Percentiles rank a stretch among this genome's conserved stretches.
These are phyloP conservation scores for Machimus rusticus DNA, from an alignment of 2,888 invertebrate species.

Conservation along the genomic window DNA sequence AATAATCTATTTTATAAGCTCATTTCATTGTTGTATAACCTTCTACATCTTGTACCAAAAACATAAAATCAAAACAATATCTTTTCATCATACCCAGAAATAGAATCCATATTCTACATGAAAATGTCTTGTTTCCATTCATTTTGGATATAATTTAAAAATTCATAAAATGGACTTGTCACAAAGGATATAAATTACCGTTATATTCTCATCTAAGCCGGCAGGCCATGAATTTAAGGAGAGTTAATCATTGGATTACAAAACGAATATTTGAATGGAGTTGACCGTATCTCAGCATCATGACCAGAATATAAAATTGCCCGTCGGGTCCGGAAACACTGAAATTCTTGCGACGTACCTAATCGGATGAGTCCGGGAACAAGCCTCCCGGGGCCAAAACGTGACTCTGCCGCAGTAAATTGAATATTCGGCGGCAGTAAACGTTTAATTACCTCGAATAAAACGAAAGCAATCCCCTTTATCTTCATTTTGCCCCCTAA, in stretches of 20 bases:
- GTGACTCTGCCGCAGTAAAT: background rate
- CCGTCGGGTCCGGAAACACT: background rate
- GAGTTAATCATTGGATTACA: background rate
- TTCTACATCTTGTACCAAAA: background rate
- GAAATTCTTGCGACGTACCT: background rate
- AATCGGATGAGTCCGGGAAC: background rate
- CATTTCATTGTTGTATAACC: background rate
- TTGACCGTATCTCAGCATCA: background rate
- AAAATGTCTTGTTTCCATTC: background rate
- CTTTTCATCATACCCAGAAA: background rate
- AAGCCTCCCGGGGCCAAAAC: background rate
- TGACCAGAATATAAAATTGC: background rate
- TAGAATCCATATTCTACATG: background rate
- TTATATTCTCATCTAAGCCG: background rate
- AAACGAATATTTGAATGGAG: background rate
- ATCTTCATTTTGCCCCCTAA: background rate
- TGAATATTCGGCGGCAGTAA: background rate
- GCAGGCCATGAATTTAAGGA: background rate
- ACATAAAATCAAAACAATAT: background rate
- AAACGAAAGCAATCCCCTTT: slow-evolving; percentile 2
- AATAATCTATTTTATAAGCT: too few relatives aligned
- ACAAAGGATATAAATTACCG: background rate
- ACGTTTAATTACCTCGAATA: slow-evolving; percentile 16
- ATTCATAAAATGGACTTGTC: background rate
- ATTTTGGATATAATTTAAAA: background rate